Base-by-base conservation (phyloP, 2,797 vertebrate genomes). In the Molothrus ater region DNA sequence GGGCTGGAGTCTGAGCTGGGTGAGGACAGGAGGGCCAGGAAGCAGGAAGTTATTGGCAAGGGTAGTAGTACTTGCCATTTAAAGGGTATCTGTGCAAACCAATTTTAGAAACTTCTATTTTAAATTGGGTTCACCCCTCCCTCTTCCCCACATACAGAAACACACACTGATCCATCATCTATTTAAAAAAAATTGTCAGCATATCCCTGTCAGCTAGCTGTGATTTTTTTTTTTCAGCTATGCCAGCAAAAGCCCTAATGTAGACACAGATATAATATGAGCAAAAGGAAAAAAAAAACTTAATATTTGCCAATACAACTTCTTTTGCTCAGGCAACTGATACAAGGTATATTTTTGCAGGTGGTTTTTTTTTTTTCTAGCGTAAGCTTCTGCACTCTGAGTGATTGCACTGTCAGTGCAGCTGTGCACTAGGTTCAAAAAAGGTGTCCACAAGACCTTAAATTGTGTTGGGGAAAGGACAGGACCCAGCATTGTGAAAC, bases 161-260 rank as follows among this genome's bases (percentile, higher is more conserved):
- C 80, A 93, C 76, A 75, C 66, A 78, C 91, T 84, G 91, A 86
- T 95, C 86, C 80, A 92, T 94, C 92, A 88, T 87, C 92, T 94
- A 54, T 88, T 92, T 84, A 0, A 74, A 93, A 95, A 95, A 95
- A 86, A 93, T 66, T 93, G 94, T 92, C 93, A 95, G 94, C 64
- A 40, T 82, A 85, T 53, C 78, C 59, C 68, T 94, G 93, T 88
- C 91, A 95, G 94, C 90, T 88, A 88, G 56, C 48, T 31, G 50
- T 64, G 85, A 76, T 70, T 70, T 78, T 91, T 91, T 91, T 91
- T 93, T 92, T 90, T 90, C 70, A 90, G 91, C 91, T 90, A 92
- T 94, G 90, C 91, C 83, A 95, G 96, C 90, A 94, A 92, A 96
- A 95, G 74, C 60, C 80, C 70, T 92, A 88, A 94, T 50, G 82